phyloP scores from a whole-genome alignment of 2,888 invertebrate species.

The Lasioglossum morio region DNA sequence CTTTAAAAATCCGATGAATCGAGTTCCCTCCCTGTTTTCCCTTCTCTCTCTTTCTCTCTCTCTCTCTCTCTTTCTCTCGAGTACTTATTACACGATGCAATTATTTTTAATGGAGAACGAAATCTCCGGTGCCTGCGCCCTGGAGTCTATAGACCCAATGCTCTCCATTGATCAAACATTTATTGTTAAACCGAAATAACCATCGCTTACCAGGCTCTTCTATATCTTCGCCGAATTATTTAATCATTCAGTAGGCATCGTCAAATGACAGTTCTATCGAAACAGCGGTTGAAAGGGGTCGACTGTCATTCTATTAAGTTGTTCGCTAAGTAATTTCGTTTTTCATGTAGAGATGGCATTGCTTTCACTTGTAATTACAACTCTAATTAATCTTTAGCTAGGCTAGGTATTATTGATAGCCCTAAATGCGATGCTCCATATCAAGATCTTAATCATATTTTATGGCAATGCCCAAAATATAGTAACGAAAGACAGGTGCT shows the following conservation, averaged over 20 bases:
- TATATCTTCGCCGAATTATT: not conserved
- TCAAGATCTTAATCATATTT: too few species aligned
- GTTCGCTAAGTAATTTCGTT: too few species aligned
- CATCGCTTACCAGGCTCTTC: not conserved
- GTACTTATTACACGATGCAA: constrained; percentile 25
- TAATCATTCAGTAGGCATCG: not conserved
- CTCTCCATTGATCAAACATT: not conserved
- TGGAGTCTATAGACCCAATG: not conserved
- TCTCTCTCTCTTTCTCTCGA: not conserved
- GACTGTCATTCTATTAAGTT: constrained; percentile 33
- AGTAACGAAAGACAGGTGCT: too few species aligned
- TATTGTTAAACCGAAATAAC: not conserved
- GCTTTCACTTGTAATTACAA: too few species aligned
- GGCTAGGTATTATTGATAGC: too few species aligned
- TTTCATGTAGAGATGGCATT: too few species aligned
- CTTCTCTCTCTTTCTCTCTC: not conserved
- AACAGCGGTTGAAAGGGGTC: constrained; percentile 22
- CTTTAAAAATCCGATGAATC: constrained; percentile 39
- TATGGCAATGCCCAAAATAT: too few species aligned
- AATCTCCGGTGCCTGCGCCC: not conserved
- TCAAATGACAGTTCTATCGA: constrained; percentile 6
- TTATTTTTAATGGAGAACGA: constrained; percentile 24
- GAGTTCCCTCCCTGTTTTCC: not conserved
- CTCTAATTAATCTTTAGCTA: too few species aligned
- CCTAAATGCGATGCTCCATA: too few species aligned